A percentile compares a stretch with the other conserved stretches of the same genome.
phyloP scores from a whole-genome alignment of 2,797 vertebrate genomes.

The Hozukius guyotensis region DNA sequence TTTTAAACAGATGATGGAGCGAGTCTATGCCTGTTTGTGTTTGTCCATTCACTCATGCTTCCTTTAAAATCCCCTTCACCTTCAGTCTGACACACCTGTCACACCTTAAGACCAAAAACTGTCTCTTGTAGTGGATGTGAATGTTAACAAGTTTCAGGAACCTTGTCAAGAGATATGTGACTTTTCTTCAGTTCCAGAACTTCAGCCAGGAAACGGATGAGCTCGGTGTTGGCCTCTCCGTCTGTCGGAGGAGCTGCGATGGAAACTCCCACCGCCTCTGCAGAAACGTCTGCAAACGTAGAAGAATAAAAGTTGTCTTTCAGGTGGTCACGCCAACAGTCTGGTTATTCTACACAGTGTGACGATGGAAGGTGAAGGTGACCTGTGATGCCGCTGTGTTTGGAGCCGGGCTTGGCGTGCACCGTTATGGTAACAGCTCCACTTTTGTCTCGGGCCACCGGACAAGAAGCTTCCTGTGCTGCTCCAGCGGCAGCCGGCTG shows the following conservation, averaged over 20 bases:
- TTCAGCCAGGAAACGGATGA: conserved; percentile 89
- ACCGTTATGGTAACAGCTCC: conserved; percentile 84
- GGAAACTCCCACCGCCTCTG: conserved; percentile 87
- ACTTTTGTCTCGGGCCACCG: conserved; percentile 80
- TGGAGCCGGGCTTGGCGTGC: conserved; percentile 90
- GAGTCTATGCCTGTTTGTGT: too few species aligned
- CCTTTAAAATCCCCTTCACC: not conserved
- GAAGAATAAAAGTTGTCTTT: not conserved
- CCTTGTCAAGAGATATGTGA: conserved; percentile 89
- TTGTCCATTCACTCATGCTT: too few species aligned
- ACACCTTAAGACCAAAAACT: not conserved
- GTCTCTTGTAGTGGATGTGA: too few species aligned
- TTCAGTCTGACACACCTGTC: not conserved
- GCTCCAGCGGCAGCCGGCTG: not conserved
- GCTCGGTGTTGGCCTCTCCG: conserved; percentile 92
- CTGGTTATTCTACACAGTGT: rapidly evolving
- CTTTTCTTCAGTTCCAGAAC: conserved; percentile 91
- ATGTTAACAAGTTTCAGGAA: conserved; percentile 35
- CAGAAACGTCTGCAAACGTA: conserved; percentile 81
- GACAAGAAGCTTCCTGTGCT: conserved; percentile 51
- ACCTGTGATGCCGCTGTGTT: conserved; percentile 91
- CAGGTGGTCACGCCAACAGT: rapidly evolving
- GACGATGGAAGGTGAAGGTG: not conserved
- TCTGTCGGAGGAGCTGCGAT: conserved; percentile 92
- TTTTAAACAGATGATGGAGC: too few species aligned